These are phyloP conservation scores for Aphelocoma californica DNA, from an alignment of 2,797 vertebrate genomes.

Conservation along the genomic window DNA sequence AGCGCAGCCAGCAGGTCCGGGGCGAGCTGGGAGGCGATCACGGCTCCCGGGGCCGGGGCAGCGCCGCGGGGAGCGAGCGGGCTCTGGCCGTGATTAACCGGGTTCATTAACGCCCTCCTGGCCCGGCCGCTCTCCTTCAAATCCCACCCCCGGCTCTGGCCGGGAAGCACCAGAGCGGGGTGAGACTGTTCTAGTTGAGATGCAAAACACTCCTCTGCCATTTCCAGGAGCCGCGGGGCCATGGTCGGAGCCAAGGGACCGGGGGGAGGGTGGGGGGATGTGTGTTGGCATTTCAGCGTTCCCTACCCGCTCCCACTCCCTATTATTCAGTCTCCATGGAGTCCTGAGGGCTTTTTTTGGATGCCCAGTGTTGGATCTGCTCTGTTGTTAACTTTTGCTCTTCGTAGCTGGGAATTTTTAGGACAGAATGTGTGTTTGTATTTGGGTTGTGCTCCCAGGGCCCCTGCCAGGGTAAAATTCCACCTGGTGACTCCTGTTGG, in stretches of 20 bases:
- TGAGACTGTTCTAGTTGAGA: background rate
- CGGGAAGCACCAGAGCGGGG: background rate
- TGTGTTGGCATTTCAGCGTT: background rate
- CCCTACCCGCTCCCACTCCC: background rate
- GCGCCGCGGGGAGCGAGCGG: background rate
- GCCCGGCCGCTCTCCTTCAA: background rate
- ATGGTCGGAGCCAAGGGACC: background rate
- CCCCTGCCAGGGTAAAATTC: background rate
- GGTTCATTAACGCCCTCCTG: background rate
- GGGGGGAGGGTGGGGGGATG: fast-evolving
- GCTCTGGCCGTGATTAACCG: background rate
- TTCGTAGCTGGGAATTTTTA: background rate
- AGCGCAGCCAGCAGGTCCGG: fast-evolving
- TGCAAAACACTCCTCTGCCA: background rate
- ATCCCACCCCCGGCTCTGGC: background rate
- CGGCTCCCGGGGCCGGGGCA: background rate
- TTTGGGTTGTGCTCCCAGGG: background rate
- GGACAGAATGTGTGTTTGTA: background rate
- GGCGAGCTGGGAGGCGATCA: background rate
- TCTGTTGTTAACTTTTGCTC: background rate
- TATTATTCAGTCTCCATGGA: background rate
- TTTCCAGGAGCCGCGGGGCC: conserved; percentile 4
- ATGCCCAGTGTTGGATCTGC: background rate
- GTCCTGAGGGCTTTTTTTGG: background rate
- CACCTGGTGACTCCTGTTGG: background rate